Conservation (phyloP, 2,888 invertebrate genomes). For the Uloborus plumipes region DNA sequence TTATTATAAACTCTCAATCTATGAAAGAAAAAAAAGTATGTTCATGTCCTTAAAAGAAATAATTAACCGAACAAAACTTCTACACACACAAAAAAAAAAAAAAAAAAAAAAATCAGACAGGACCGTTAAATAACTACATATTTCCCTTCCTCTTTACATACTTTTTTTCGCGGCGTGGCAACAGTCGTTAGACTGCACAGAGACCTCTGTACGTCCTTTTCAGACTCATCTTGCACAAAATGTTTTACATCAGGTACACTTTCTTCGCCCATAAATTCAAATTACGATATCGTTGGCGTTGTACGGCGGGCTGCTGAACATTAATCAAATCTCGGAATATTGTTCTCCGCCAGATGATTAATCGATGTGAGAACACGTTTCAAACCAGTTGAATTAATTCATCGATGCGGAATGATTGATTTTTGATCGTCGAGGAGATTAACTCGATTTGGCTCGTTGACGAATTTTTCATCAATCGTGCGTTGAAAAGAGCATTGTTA, state of each 20-base stretch:
- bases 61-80: too few relatives aligned
- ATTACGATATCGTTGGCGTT: slow-evolving; percentile 33
- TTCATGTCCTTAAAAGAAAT: too few relatives aligned
- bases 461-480: background rate
- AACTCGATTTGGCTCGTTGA: background rate
- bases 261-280: slow-evolving; percentile 44
- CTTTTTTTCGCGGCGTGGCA: too few relatives aligned
- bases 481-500: too few relatives aligned
- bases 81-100: too few relatives aligned
- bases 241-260: slow-evolving; percentile 41
- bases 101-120: too few relatives aligned
- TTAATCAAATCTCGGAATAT: slow-evolving; percentile 40
- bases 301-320: slow-evolving; percentile 10
- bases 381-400: background rate
- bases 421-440: slow-evolving; percentile 15
- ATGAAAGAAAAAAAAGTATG: too few relatives aligned
- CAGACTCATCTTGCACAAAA: background rate
- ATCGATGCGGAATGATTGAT: slow-evolving; percentile 19
- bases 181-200: background rate
- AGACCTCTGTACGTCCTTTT: slow-evolving; percentile 10
- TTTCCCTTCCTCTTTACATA: too few relatives aligned
- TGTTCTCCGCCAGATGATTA: slow-evolving; percentile 11
- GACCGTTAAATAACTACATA: too few relatives aligned
- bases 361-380: slow-evolving; percentile 11
- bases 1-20: too few relatives aligned